These are phyloP conservation scores for Cataglyphis cursor DNA, from an alignment of 2,888 invertebrate species.

Conservation along the genomic window DNA sequence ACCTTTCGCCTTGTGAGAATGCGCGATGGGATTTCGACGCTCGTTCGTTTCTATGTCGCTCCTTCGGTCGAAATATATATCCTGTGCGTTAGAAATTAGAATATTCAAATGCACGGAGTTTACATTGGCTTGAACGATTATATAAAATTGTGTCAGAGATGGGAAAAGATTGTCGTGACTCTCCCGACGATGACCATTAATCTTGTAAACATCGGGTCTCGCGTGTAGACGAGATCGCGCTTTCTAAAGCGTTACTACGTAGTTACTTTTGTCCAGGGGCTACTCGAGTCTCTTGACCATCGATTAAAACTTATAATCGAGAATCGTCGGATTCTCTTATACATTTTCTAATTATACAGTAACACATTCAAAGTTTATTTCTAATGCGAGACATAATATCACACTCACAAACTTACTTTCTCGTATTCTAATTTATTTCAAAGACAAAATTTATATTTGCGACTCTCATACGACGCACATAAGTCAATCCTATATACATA, in stretches of 20 bases:
- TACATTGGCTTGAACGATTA: conserved; percentile 13
- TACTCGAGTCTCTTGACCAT: neutral
- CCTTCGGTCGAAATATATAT: neutral
- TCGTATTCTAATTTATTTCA: too few relatives aligned
- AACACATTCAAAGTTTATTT: neutral
- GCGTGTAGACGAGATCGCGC: conserved; percentile 39
- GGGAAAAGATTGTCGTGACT: conserved; percentile 1
- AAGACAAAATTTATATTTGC: neutral
- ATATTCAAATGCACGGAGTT: conserved; percentile 23
- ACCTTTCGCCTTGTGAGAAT: conserved; percentile 77
- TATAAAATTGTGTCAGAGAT: conserved; percentile 37
- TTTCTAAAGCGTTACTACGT: conserved; percentile 50
- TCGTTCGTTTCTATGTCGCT: neutral
- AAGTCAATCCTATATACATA: neutral
- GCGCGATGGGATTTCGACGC: conserved; percentile 52
- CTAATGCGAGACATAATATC: neutral
- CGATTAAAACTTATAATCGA: conserved; percentile 10
- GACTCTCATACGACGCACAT: neutral
- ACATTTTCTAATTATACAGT: neutral
- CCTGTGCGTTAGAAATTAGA: conserved; percentile 37
- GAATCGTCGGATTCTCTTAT: neutral
- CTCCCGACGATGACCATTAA: conserved; percentile 41
- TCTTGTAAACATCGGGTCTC: conserved; percentile 40
- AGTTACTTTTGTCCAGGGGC: conserved; percentile 9
- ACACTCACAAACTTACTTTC: neutral